Conservation (phyloP, 2,113 vertebrate species). For the Platanista minor region DNA sequence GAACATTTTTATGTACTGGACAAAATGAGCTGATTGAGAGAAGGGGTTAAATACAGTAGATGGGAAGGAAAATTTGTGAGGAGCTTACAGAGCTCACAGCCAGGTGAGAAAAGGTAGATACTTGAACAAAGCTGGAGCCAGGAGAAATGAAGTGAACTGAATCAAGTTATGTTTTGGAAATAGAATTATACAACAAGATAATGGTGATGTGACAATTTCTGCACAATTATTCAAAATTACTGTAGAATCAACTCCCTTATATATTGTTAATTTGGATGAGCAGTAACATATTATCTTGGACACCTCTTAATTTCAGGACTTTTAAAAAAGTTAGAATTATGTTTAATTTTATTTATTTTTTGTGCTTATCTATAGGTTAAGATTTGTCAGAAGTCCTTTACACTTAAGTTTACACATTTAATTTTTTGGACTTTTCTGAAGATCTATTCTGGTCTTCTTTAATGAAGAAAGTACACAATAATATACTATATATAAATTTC, state of each 20-base stretch:
- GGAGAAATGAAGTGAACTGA: background rate
- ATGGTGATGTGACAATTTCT: background rate
- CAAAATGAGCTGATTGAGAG: background rate
- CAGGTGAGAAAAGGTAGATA: background rate
- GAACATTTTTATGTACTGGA: background rate
- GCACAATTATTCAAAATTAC: background rate
- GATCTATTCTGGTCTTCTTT: background rate
- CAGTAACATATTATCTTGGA: background rate
- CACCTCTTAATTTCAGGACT: background rate
- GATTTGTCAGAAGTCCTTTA: background rate
- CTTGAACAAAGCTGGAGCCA: background rate
- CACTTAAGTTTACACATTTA: background rate
- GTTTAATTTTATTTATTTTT: background rate
- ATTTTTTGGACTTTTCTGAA: background rate
- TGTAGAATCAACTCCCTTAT: background rate
- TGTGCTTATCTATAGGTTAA: background rate
- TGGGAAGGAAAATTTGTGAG: background rate
- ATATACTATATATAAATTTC: background rate
- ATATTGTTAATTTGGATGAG: background rate
- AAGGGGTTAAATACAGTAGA: background rate
- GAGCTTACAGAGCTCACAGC: accelerated
- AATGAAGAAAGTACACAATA: background rate
- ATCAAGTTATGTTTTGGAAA: background rate
- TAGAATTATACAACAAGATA: background rate
- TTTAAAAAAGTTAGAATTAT: background rate